Evolutionary conservation across 30 jellyfish, hydroid and myxozoan species (phyloP), one percentile per base, ranked within the genome.

Genomic region (Pseudorhiza aurosa): DNA sequence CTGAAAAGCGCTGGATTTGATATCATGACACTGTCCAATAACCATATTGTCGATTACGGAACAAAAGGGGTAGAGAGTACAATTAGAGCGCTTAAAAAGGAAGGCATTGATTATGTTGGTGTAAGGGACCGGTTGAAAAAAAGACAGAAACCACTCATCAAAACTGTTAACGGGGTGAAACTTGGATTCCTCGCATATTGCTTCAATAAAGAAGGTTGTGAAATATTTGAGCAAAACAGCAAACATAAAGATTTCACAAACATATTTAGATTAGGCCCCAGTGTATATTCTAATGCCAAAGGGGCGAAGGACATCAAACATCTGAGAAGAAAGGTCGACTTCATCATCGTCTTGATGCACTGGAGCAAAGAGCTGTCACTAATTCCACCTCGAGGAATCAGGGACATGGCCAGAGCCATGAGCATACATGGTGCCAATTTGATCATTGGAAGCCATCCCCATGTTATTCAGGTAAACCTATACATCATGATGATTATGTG

Each of bases 361-460:
- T 91, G 98, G 98, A 94, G 98, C 63, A 70, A 53, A 58, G 98
- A 91, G 79, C 46, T 58, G 25, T 37, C 89, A 68, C 58, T 90
- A 22, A 40, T 91, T 7, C 98, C 98, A 30, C 85, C 94, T 22
- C 43, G 82, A 31, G 81, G 79, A 21, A 42, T 87, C 14, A 85
- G 98, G 50, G 91, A 91, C 8, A 14, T 83, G 39, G 98, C 98
- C 2, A 55, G 46, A 17, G 59, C 67, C 5, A 46, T 91, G 72
- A 58, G 49, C 18, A 27, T 32, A 32, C 21, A 69, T 32, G 98
- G 98, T 3, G 98, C 93, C 27, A 68, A 70, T 45, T 58, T 91
- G 35, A 91, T 91, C 35, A 58, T 91, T 40, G 98, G 98, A 33
- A 79, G 85, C 18, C 98, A 91, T 67, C 98, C 98, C 15, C 98